Conservation (phyloP, 1,140 invertebrate genomes). For the Saccostrea echinata region DNA sequence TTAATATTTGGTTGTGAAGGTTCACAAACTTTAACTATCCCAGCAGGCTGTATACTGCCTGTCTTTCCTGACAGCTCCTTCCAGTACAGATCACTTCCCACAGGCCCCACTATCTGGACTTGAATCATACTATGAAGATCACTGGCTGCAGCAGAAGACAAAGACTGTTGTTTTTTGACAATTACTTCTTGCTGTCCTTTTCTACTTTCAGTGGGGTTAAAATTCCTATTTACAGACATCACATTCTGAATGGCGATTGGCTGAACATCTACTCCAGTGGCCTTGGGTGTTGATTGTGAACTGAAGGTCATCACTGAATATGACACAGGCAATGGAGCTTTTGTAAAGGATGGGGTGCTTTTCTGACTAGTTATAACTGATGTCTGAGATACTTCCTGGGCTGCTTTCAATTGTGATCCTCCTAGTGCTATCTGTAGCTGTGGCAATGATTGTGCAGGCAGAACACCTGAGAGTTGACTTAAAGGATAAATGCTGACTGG, state of each 20-base stretch:
- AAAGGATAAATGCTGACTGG: slow-evolving; percentile 1
- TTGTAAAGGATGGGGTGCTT: neutral
- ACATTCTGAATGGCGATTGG: slow-evolving; percentile 18
- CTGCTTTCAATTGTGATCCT: neutral
- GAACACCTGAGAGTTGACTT: neutral
- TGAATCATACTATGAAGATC: slow-evolving; percentile 29
- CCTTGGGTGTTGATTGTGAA: neutral
- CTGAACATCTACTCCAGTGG: neutral
- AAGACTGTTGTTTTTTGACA: slow-evolving; percentile 5
- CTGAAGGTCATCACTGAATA: neutral
- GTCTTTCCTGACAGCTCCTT: neutral
- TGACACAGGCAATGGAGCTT: neutral
- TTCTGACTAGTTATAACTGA: slow-evolving; percentile 20
- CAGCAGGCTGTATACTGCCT: neutral
- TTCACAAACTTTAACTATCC: neutral
- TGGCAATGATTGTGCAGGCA: neutral
- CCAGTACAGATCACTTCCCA: neutral
- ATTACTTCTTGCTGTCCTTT: neutral
- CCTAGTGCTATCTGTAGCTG: neutral
- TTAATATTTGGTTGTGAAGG: neutral
- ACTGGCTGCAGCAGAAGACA: neutral
- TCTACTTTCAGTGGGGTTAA: neutral
- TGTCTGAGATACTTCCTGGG: neutral
- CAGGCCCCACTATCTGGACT: slow-evolving; percentile 38
- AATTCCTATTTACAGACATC: neutral